Percentiles rank a stretch among this genome's conserved stretches.
Evolutionary conservation across 2,797 vertebrate species (phyloP).

Genomic region (Coracias cyanogaster): DNA sequence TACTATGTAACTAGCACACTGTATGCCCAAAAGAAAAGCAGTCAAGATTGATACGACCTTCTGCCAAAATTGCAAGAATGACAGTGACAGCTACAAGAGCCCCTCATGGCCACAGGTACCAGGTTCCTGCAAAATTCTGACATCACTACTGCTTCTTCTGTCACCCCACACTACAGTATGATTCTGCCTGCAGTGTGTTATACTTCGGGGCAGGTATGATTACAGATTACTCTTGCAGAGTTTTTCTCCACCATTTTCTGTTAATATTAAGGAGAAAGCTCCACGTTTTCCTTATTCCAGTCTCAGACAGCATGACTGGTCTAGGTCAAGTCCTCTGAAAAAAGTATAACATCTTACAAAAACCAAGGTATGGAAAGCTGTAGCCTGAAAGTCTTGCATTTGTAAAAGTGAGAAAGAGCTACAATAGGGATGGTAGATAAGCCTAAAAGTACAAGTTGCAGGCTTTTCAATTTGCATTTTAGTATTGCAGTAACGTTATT

Average conservation of each 20-base stretch:
- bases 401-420: neutral
- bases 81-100: neutral
- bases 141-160: neutral
- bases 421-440: neutral
- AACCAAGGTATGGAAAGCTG: neutral
- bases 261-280: neutral
- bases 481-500: neutral
- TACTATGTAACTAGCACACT: neutral
- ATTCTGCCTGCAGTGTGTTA: neutral
- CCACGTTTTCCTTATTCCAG: neutral
- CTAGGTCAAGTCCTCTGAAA: neutral
- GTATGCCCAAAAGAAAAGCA: constrained; percentile 3
- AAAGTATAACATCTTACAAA: neutral
- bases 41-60: neutral
- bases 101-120: neutral
- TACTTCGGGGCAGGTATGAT: neutral
- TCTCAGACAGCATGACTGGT: neutral
- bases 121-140: neutral
- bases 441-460: neutral
- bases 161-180: neutral
- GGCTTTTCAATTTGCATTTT: neutral
- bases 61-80: neutral
- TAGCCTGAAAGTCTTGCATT: neutral
- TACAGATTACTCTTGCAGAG: neutral
- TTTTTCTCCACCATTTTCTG: neutral